A percentile compares a stretch with the other conserved stretches of the same genome.
Conservation (phyloP, 2,113 vertebrate genomes). For the Salvelinus alpinus region DNA sequence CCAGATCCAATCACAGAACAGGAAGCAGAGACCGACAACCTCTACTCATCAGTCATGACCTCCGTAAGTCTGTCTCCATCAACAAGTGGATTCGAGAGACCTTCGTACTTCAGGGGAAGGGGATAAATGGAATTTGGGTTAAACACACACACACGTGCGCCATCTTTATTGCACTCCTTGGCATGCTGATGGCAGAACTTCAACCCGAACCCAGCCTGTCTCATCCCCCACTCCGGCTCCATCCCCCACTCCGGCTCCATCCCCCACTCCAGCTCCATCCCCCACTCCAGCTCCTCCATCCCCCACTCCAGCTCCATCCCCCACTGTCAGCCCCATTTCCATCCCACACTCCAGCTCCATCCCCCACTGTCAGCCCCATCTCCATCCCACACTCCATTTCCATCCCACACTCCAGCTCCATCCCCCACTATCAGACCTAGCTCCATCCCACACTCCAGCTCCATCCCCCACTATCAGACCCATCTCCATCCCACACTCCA, state of each 20-base stretch:
- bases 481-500: not conserved
- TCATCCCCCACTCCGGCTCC: too few relatives aligned
- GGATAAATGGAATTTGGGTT: not conserved
- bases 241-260: too few relatives aligned
- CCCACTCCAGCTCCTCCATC: too few relatives aligned
- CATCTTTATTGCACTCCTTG: not conserved
- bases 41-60: slow-evolving; percentile 65
- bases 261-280: too few relatives aligned
- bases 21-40: slow-evolving; percentile 60
- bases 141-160: slow-evolving; percentile 11
- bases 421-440: too few relatives aligned
- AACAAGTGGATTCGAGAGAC: too few relatives aligned
- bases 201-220: slow-evolving; percentile 41
- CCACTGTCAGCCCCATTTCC: not conserved
- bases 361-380: too few relatives aligned
- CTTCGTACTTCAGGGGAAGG: too few relatives aligned
- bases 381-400: not conserved
- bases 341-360: too few relatives aligned
- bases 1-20: slow-evolving; percentile 49
- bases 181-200: slow-evolving; percentile 35
- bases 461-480: too few relatives aligned
- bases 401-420: not conserved
- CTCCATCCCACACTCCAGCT: not conserved
- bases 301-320: not conserved
- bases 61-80: slow-evolving; percentile 63